phyloP scores from a whole-genome alignment of 2,113 vertebrate species.

The Pituophis catenifer region DNA sequence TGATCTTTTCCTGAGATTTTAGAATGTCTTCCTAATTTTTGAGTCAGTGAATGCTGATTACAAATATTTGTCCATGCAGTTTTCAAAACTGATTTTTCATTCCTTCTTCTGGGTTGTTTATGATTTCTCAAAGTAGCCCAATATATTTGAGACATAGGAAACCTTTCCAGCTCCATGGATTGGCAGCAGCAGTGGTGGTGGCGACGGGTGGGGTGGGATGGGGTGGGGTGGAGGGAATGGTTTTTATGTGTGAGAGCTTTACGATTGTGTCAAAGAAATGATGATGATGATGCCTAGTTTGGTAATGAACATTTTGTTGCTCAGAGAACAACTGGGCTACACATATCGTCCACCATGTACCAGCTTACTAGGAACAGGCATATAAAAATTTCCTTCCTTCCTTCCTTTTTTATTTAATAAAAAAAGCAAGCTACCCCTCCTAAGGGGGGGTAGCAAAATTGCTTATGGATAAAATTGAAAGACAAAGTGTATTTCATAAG shows the following conservation, averaged over 20 bases:
- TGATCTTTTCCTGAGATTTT: conserved; percentile 9
- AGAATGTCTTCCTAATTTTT: conserved; percentile 7
- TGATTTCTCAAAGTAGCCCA: not conserved
- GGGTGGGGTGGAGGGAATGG: not conserved
- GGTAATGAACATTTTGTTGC: not conserved
- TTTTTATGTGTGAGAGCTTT: not conserved
- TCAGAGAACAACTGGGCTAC: not conserved
- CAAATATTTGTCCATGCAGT: not conserved
- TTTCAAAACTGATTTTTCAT: not conserved
- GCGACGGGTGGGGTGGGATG: rapidly evolving
- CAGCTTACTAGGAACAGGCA: not conserved
- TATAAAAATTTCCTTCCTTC: not conserved
- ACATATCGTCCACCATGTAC: not conserved
- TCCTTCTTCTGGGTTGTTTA: not conserved
- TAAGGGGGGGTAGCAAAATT: no score
- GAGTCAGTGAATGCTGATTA: not conserved
- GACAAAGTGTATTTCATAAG: not conserved
- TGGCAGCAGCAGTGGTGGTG: not conserved
- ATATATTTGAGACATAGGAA: not conserved
- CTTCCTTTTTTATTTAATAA: not conserved
- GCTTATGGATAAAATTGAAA: not conserved
- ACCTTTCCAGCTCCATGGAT: not conserved
- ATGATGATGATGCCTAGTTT: not conserved
- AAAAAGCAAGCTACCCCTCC: not conserved
- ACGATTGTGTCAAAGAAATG: not conserved